These are phyloP conservation scores for Tonatia bakeri DNA, from an alignment of 2,113 vertebrate species.

Conservation along the genomic window DNA sequence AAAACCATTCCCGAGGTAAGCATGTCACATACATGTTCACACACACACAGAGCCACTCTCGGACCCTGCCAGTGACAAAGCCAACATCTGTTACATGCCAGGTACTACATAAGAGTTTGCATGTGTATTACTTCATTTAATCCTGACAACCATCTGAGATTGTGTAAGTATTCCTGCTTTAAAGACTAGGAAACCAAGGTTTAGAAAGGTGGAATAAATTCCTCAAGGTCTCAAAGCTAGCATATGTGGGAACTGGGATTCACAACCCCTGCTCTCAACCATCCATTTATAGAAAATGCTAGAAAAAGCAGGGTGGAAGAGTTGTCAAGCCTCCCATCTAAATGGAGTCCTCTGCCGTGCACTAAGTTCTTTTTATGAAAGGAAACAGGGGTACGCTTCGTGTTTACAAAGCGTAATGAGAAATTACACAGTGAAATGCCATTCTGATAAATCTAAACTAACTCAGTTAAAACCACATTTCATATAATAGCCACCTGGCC, in stretches of 20 bases:
- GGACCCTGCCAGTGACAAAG: not conserved
- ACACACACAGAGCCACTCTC: not conserved
- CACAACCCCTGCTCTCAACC: not conserved
- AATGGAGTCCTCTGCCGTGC: not conserved
- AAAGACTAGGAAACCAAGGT: conserved; percentile 15
- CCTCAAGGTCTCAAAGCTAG: not conserved
- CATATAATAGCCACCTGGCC: not conserved
- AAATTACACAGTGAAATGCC: conserved; percentile 59
- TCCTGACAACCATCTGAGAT: not conserved
- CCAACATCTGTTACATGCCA: not conserved
- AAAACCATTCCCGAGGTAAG: not conserved
- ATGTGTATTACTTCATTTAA: not conserved
- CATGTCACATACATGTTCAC: not conserved
- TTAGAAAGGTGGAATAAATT: not conserved
- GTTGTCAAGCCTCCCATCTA: conserved; percentile 21
- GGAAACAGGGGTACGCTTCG: not conserved
- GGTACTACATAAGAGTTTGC: not conserved
- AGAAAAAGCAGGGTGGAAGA: conserved; percentile 26
- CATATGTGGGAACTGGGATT: not conserved
- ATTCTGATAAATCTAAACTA: conserved; percentile 33
- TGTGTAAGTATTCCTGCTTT: not conserved
- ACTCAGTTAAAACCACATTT: conserved; percentile 12
- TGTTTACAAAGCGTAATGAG: conserved; percentile 56
- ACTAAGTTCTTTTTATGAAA: conserved; percentile 57
- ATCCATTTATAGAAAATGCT: not conserved